Evolutionary conservation across 2,888 invertebrate species (phyloP).

Genomic region (Operophtera brumata): DNA sequence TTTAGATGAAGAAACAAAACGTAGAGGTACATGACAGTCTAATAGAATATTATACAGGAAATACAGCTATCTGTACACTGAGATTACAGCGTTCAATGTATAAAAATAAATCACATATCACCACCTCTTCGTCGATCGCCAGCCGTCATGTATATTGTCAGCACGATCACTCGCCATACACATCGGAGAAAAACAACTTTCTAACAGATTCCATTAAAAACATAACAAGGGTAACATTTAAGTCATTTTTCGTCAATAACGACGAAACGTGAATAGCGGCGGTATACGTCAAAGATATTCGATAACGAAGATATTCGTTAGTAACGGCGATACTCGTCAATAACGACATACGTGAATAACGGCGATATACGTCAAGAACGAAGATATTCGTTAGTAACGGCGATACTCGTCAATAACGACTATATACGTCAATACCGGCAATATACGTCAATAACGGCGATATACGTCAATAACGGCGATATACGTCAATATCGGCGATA

Average conservation of each 20-base stretch:
- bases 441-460: constrained; percentile 13
- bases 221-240: constrained; percentile 71
- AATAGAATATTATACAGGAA: constrained; percentile 57
- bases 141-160: constrained; percentile 3
- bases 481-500: not conserved
- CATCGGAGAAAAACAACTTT: constrained; percentile 42
- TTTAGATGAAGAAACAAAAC: constrained; percentile 56
- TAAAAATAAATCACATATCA: constrained; percentile 71
- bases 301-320: too few relatives aligned
- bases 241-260: constrained; percentile 40
- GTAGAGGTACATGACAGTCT: constrained; percentile 57
- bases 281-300: not conserved
- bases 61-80: constrained; percentile 63
- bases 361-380: constrained; percentile 26
- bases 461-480: constrained; percentile 31
- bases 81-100: constrained; percentile 67
- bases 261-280: not conserved
- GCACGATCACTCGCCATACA: constrained; percentile 45
- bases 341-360: too few relatives aligned
- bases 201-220: constrained; percentile 55
- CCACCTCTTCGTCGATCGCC: constrained; percentile 44
- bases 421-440: not conserved
- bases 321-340: too few relatives aligned
- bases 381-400: too few relatives aligned
- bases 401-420: too few relatives aligned